phyloP scores from a whole-genome alignment of 2,888 invertebrate species.

The Thymelicus lineola region DNA sequence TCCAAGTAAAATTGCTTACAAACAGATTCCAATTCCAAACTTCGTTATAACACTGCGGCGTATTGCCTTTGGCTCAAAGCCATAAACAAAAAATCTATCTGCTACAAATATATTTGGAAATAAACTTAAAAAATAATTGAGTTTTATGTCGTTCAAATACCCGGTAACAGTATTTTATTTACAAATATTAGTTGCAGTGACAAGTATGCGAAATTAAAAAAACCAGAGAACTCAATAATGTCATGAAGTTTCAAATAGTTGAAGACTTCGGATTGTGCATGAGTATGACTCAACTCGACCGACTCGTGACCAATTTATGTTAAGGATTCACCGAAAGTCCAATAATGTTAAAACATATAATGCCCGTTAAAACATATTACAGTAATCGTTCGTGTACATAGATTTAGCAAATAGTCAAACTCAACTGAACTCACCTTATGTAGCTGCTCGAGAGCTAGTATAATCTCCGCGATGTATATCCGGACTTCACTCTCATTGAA shows the following conservation, averaged over 20 bases:
- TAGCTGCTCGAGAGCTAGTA: constrained; percentile 96
- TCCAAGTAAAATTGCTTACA: constrained; percentile 29
- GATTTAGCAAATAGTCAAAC: no score
- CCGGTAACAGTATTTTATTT: not conserved
- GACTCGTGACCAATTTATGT: not conserved
- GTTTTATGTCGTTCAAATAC: not conserved
- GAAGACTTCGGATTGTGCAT: not conserved
- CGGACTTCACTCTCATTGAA: constrained; percentile 96
- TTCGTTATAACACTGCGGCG: constrained; percentile 32
- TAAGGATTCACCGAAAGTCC: not conserved
- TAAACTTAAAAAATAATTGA: not conserved
- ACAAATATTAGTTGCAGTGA: no score
- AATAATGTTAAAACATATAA: not conserved
- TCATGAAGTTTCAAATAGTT: not conserved
- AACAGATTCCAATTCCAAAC: constrained; percentile 29
- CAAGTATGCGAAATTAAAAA: no score
- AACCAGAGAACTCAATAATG: not conserved
- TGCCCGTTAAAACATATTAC: not conserved
- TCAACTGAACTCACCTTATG: constrained; percentile 89
- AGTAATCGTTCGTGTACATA: no score
- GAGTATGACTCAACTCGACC: not conserved
- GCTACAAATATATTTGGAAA: constrained; percentile 7
- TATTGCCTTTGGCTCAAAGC: constrained; percentile 31
- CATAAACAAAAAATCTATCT: constrained; percentile 19
- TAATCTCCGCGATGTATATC: constrained; percentile 98